phyloP scores from a whole-genome alignment of 2,113 vertebrate species.

The Ciconia stormi region DNA sequence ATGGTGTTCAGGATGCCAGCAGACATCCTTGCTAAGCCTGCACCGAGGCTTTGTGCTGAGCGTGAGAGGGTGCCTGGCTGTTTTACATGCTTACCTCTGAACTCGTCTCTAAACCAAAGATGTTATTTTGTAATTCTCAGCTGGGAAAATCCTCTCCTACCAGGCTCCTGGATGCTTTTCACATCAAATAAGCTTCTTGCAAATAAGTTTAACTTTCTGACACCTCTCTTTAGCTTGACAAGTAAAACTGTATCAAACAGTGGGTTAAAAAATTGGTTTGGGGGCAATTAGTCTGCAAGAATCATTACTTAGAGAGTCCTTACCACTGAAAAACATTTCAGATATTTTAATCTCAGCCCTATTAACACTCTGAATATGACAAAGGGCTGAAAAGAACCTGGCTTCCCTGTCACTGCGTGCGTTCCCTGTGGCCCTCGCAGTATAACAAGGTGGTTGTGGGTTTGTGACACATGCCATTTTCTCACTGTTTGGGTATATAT shows the following conservation, averaged over 20 bases:
- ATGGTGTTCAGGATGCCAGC: background rate
- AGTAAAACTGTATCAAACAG: background rate
- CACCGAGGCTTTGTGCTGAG: background rate
- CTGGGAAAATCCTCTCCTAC: background rate
- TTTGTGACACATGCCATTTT: background rate
- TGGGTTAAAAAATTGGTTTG: background rate
- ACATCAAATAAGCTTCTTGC: background rate
- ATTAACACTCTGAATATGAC: background rate
- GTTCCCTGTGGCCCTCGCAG: background rate
- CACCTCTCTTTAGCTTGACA: background rate
- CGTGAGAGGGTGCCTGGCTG: background rate
- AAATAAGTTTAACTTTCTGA: background rate
- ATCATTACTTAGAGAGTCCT: background rate
- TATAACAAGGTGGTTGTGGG: rapidly evolving
- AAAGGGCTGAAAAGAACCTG: background rate
- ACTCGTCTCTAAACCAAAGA: background rate
- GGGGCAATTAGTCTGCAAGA: background rate
- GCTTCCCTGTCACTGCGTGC: background rate
- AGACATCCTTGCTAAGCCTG: background rate
- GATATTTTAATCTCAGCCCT: background rate
- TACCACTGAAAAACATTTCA: background rate
- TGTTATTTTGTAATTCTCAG: background rate
- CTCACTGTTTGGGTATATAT: background rate
- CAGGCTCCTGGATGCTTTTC: background rate
- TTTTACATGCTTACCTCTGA: background rate